Evolutionary conservation across 1,140 invertebrate genomes (phyloP).

Genomic region (Cylas formicarius): DNA sequence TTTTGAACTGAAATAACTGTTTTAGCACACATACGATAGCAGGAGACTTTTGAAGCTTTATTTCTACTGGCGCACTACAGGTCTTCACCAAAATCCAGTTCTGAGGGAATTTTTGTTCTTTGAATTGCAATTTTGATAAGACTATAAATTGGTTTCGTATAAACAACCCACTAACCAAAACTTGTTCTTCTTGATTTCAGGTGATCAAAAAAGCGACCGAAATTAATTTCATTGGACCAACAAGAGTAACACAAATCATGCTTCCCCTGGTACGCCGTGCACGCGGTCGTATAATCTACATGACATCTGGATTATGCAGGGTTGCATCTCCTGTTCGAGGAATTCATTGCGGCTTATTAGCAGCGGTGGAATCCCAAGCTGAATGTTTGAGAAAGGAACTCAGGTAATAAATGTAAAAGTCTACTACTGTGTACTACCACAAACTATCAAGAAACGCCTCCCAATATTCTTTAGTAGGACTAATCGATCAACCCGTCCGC

Average conservation of each 20-base stretch:
- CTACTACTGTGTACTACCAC: too few species aligned
- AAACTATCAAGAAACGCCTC: too few species aligned
- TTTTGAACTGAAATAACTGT: too few species aligned
- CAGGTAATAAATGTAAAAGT: constrained; percentile 37
- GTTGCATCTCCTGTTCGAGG: constrained; percentile 69
- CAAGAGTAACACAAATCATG: constrained; percentile 70
- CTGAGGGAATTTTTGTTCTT: too few species aligned
- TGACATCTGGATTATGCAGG: constrained; percentile 64
- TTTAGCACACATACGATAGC: too few species aligned
- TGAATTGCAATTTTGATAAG: too few species aligned
- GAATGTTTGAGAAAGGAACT: constrained; percentile 76
- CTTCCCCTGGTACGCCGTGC: constrained; percentile 68
- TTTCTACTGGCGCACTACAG: too few species aligned
- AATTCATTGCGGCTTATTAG: constrained; percentile 69
- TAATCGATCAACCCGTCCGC: too few species aligned
- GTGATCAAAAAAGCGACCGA: constrained; percentile 65
- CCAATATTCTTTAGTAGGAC: too few species aligned
- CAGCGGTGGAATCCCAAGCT: constrained; percentile 72
- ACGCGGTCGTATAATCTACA: constrained; percentile 61
- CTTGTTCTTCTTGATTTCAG: constrained; percentile 25
- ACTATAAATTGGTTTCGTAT: too few species aligned
- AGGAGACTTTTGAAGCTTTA: too few species aligned
- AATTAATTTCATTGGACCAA: constrained; percentile 69
- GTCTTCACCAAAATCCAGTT: too few species aligned
- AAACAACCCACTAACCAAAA: constrained; percentile 3